Percentiles rank a stretch among this genome's conserved stretches.
These are phyloP conservation scores for Sylvia atricapilla DNA, from an alignment of 2,113 vertebrate species.

Conservation along the genomic window DNA sequence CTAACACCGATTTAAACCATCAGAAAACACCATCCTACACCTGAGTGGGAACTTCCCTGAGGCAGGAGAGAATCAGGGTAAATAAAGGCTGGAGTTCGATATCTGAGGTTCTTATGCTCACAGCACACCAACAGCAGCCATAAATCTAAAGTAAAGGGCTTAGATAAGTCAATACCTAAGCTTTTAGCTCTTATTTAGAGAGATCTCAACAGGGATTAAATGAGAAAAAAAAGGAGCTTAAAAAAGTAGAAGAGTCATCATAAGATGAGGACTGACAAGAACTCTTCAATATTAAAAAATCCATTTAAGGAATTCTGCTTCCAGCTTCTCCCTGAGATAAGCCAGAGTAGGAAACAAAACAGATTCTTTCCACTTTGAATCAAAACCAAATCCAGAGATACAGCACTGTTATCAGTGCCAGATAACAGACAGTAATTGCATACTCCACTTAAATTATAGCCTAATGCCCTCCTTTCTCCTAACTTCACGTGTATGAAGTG, in stretches of 20 bases:
- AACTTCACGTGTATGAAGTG: neutral
- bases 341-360: neutral
- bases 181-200: slow-evolving; percentile 61
- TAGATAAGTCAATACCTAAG: slow-evolving; percentile 45
- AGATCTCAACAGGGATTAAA: slow-evolving; percentile 52
- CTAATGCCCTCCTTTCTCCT: neutral
- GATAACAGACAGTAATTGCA: neutral
- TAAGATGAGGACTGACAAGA: slow-evolving; percentile 30
- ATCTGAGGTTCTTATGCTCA: slow-evolving; percentile 26
- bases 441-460: neutral
- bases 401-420: neutral
- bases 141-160: slow-evolving; percentile 52
- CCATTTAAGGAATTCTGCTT: neutral
- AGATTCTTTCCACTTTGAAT: neutral
- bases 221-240: slow-evolving; percentile 34
- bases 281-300: slow-evolving; percentile 44
- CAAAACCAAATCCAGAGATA: neutral
- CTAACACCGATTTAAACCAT: neutral
- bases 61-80: neutral
- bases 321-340: neutral
- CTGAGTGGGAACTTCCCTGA: neutral
- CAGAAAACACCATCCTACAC: neutral
- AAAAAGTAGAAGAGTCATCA: slow-evolving; percentile 44
- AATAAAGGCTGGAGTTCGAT: neutral
- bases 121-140: slow-evolving; percentile 32